A percentile compares a stretch with the other conserved stretches of the same genome.
Conservation (phyloP, 1,140 invertebrate genomes). For the Diabrotica virgifera region DNA sequence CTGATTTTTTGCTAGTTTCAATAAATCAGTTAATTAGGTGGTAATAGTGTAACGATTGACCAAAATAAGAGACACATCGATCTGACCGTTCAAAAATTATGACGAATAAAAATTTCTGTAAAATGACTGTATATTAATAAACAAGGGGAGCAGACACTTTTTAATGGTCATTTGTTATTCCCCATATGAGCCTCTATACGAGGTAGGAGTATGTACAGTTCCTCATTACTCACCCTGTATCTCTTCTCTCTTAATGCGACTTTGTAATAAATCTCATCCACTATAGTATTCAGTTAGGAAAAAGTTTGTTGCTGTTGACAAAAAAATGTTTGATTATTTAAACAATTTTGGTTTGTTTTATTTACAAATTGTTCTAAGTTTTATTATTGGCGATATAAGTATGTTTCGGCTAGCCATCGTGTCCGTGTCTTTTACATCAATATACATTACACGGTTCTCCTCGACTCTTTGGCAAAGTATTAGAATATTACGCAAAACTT, state of each 20-base stretch:
- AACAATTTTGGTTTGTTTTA: slow-evolving; percentile 21
- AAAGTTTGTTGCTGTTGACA: slow-evolving; percentile 22
- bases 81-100: too few relatives aligned
- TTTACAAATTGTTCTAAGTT: slow-evolving; percentile 39
- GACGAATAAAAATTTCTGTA: too few relatives aligned
- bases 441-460: slow-evolving; percentile 10
- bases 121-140: too few relatives aligned
- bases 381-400: slow-evolving; percentile 20
- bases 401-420: slow-evolving; percentile 6
- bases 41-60: too few relatives aligned
- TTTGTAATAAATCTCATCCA: neutral
- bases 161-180: too few relatives aligned
- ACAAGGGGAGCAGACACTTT: too few relatives aligned
- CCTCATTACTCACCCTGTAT: too few relatives aligned
- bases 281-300: neutral
- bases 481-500: neutral
- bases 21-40: too few relatives aligned
- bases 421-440: neutral
- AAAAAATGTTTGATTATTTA: slow-evolving; percentile 31
- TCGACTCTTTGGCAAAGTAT: slow-evolving; percentile 32
- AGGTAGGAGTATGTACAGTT: too few relatives aligned
- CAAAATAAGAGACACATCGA: too few relatives aligned
- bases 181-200: too few relatives aligned
- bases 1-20: too few relatives aligned
- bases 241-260: neutral